Percentiles rank a stretch among this genome's conserved stretches.
Conservation (phyloP, 1,140 invertebrate genomes). For the Scaptodrosophila lebanonensis region DNA sequence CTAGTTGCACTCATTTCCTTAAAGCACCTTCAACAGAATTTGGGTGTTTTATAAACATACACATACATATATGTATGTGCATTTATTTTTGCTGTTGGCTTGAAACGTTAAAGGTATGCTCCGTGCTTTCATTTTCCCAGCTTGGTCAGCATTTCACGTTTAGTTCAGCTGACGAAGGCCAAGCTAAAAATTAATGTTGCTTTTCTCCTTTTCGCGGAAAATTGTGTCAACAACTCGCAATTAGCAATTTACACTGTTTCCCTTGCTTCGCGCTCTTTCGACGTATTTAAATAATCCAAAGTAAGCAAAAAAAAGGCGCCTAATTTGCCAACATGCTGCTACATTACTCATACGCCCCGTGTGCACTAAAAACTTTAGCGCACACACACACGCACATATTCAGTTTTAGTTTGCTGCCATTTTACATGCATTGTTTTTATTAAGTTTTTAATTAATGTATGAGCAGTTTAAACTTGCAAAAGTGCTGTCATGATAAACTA, state of each 20-base stretch:
- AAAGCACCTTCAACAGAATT: too few species aligned
- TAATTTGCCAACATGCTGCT: conserved; percentile 11
- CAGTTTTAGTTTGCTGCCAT: conserved; percentile 48
- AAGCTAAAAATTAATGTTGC: conserved; percentile 26
- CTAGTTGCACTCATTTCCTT: too few species aligned
- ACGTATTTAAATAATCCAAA: too few species aligned
- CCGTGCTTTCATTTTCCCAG: conserved; percentile 28
- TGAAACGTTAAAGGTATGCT: too few species aligned
- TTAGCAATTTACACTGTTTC: conserved; percentile 22
- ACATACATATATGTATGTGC: too few species aligned
- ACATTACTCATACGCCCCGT: conserved; percentile 21
- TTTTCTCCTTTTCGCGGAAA: conserved; percentile 1
- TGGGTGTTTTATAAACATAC: too few species aligned
- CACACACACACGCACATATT: conserved; percentile 27
- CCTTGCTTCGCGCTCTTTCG: too few species aligned
- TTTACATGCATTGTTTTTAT: too few species aligned
- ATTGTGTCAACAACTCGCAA: conserved; percentile 56
- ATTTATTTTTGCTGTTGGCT: too few species aligned
- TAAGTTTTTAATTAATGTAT: conserved; percentile 76
- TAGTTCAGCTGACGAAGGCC: conserved; percentile 31
- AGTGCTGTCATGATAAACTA: conserved; percentile 74
- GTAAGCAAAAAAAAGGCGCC: not conserved
- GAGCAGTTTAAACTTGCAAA: conserved; percentile 75
- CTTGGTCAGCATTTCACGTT: conserved; percentile 33
- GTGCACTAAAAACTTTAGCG: conserved; percentile 10